Conservation (phyloP, 2,888 invertebrate species). For the Drosophila recens region DNA sequence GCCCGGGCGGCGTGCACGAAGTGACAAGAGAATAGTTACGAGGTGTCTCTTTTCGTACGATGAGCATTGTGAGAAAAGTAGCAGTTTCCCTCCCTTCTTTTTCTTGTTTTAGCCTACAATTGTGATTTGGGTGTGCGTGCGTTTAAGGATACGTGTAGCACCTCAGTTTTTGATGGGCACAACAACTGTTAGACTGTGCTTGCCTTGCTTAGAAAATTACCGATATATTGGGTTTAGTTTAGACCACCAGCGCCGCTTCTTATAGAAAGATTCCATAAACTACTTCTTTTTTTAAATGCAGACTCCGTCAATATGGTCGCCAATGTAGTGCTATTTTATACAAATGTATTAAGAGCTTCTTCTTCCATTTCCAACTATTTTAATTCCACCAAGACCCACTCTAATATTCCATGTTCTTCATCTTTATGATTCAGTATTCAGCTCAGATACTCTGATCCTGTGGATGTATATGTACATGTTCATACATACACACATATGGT, state of each 20-base stretch:
- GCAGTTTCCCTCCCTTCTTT: slow-evolving; percentile 51
- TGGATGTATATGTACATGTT: slow-evolving; percentile 4
- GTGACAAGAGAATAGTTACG: slow-evolving; percentile 74
- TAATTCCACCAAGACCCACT: slow-evolving; percentile 7
- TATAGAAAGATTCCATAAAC: neutral
- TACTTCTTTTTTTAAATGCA: neutral
- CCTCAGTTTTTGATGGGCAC: slow-evolving; percentile 49
- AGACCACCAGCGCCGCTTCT: slow-evolving; percentile 56
- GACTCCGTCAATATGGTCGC: neutral
- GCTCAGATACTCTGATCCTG: slow-evolving; percentile 8
- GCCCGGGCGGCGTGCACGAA: slow-evolving; percentile 46
- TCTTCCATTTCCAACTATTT: neutral
- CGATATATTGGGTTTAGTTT: slow-evolving; percentile 44
- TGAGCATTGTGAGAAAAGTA: slow-evolving; percentile 75
- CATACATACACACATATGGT: slow-evolving; percentile 6
- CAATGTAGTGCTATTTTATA: neutral
- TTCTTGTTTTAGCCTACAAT: slow-evolving; percentile 25
- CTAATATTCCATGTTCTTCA: slow-evolving; percentile 70
- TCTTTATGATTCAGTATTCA: slow-evolving; percentile 20
- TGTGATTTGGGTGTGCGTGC: slow-evolving; percentile 37
- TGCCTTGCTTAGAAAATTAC: slow-evolving; percentile 59
- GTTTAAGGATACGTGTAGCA: slow-evolving; percentile 42
- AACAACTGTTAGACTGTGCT: slow-evolving; percentile 37
- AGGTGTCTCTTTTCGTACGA: slow-evolving; percentile 82
- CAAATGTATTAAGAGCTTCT: neutral